phyloP scores from a whole-genome alignment of 2,797 vertebrate species.

The Arremon brunneinucha region DNA sequence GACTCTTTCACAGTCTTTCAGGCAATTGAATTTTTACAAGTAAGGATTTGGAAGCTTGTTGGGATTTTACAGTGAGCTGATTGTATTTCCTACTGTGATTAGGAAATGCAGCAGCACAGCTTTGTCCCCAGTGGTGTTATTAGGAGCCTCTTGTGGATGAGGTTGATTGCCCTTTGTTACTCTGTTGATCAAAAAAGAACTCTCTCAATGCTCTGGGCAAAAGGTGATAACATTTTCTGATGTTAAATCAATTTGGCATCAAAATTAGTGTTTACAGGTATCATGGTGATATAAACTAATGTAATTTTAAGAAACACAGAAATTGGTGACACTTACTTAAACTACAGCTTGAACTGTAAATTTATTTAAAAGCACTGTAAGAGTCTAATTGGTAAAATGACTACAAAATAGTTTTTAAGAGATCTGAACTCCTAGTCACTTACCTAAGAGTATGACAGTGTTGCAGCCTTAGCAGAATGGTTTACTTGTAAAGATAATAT shows the following conservation, averaged over 20 bases:
- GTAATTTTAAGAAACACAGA: not conserved
- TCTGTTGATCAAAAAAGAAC: not conserved
- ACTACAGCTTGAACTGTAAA: not conserved
- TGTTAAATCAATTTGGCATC: not conserved
- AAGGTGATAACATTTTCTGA: not conserved
- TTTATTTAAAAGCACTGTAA: not conserved
- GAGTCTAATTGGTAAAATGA: not conserved
- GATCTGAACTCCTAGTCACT: rapidly evolving
- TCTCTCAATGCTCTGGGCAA: not conserved
- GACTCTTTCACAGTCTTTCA: not conserved
- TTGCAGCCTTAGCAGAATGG: not conserved
- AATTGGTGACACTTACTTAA: not conserved
- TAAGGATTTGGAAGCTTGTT: not conserved
- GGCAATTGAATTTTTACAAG: not conserved
- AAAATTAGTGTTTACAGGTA: not conserved
- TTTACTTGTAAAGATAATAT: not conserved
- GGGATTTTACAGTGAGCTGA: not conserved
- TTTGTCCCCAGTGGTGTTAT: not conserved
- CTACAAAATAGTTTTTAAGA: not conserved
- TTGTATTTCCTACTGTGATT: not conserved
- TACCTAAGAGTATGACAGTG: not conserved
- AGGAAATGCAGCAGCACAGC: not conserved
- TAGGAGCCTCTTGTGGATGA: not conserved
- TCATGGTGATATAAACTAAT: not conserved
- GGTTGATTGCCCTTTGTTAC: not conserved